phyloP scores from a whole-genome alignment of 35 echinoderm and acorn worm species.

The Holothuria glaberrima region DNA sequence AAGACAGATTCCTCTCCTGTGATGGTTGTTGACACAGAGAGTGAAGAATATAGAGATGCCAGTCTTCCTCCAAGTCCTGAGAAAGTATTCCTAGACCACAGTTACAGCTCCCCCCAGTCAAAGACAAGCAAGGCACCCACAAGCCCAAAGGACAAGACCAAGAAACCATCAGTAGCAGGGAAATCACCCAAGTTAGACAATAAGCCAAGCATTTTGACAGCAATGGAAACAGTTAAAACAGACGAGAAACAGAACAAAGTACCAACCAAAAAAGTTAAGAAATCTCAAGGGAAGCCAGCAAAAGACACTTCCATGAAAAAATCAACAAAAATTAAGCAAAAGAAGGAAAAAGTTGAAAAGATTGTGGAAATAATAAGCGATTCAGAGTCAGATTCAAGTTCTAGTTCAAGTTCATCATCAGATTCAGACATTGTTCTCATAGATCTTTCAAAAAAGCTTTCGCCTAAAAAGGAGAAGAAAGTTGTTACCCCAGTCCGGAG shows the following conservation, averaged over 20 bases:
- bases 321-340: not conserved
- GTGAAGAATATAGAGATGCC: conserved; percentile 23
- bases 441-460: conserved; percentile 37
- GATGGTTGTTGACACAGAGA: conserved; percentile 27
- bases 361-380: not conserved
- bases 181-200: not conserved
- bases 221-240: not conserved
- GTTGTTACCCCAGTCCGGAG: not conserved
- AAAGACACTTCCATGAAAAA: not conserved
- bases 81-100: conserved; percentile 90
- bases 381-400: not conserved
- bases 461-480: not conserved
- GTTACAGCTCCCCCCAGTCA: conserved; percentile 82
- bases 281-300: no score
- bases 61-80: conserved; percentile 63
- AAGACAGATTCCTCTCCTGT: not conserved
- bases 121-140: conserved; percentile 28
- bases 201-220: not conserved
- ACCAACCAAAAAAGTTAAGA: no score
- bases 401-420: not conserved
- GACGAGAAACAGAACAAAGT: not conserved
- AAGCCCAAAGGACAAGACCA: not conserved
- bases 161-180: not conserved
- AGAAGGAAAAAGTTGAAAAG: conserved; percentile 1
- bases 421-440: conserved; percentile 20